Conservation (phyloP, 2,113 vertebrate genomes). For the Notiomystis cincta region DNA sequence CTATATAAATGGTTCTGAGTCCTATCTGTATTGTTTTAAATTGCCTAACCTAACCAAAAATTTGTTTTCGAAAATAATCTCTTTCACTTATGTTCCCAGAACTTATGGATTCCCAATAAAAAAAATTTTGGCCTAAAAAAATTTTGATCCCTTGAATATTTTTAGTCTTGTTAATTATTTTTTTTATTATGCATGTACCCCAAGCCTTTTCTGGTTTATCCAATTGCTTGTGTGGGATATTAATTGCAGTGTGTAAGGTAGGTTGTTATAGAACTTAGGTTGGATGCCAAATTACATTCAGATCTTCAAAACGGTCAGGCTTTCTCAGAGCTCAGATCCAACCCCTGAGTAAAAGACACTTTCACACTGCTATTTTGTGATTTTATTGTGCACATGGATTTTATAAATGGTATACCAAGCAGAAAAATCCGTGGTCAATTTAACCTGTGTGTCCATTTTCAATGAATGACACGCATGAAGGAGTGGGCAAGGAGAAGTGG, state of each 20-base stretch:
- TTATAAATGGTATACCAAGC: background rate
- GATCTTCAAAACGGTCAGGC: background rate
- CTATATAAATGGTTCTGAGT: background rate
- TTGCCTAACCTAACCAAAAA: background rate
- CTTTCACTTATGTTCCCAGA: background rate
- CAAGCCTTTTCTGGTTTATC: background rate
- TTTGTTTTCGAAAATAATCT: background rate
- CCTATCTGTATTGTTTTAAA: background rate
- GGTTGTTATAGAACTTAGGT: background rate
- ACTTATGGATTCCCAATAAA: background rate
- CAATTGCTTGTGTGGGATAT: background rate
- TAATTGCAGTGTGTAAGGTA: background rate
- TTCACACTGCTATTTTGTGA: background rate
- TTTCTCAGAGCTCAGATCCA: background rate
- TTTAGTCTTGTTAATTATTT: background rate
- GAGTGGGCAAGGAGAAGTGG: background rate
- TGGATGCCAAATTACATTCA: background rate
- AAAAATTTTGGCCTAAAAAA: background rate
- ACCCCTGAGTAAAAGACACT: background rate
- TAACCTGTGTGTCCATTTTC: background rate
- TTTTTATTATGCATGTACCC: background rate
- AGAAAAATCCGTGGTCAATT: background rate
- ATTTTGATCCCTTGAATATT: background rate
- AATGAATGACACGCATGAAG: rapidly evolving
- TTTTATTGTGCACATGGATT: background rate